Evolutionary conservation across 2,797 vertebrate genomes (phyloP).

Genomic region (Xiphorhynchus erythropygius): DNA sequence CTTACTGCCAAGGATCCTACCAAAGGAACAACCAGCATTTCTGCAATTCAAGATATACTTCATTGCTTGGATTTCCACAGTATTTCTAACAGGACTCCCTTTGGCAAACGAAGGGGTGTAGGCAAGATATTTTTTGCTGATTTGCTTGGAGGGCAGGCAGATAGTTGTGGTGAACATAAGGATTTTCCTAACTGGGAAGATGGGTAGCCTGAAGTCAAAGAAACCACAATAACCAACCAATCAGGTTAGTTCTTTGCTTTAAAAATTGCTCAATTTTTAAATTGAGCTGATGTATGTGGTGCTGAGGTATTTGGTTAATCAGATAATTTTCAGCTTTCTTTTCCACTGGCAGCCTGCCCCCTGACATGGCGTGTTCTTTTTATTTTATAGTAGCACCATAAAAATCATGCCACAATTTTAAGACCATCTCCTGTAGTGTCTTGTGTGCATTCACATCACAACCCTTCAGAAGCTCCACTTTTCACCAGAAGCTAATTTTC

Average conservation of each 20-base stretch:
- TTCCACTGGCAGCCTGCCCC: not conserved
- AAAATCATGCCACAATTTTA: not conserved
- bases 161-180: not conserved
- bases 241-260: not conserved
- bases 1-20: not conserved
- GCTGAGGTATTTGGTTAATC: not conserved
- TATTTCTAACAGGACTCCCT: not conserved
- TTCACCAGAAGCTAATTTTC: not conserved
- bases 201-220: not conserved
- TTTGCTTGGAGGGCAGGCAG: not conserved
- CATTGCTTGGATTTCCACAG: not conserved
- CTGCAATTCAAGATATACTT: not conserved
- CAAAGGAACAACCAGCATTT: not conserved
- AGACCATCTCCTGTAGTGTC: not conserved
- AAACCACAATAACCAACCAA: not conserved
- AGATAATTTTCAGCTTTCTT: not conserved
- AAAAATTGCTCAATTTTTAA: not conserved
- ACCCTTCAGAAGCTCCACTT: not conserved
- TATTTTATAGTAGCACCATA: not conserved
- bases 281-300: not conserved
- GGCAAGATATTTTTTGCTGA: rapidly evolving
- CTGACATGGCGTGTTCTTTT: not conserved
- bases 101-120: rapidly evolving
- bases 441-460: not conserved
- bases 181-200: not conserved